Evolutionary conservation across 1,140 invertebrate genomes (phyloP), one percentile per base, ranked within the genome.

Genomic region (Campoletis sonorensis): DNA sequence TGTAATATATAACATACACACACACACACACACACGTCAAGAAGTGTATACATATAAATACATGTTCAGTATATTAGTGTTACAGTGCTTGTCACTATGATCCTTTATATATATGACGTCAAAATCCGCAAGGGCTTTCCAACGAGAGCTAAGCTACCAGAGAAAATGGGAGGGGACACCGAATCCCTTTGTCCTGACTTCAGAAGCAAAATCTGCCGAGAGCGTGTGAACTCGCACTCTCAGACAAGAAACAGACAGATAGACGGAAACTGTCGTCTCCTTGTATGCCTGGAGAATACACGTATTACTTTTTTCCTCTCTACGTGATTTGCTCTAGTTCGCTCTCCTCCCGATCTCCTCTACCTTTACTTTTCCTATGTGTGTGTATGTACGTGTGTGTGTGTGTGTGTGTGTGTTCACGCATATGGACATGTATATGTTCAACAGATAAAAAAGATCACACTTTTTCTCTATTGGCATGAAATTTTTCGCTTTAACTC

Each of bases 171-270:
- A 81, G 77, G 79, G 80, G 79, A 58, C 81, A 73, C 82, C 71
- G 77, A 82, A 79, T 76, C 40, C 78, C 83, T 84, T 84, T 84
- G 83, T 84, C 79, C 23, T 71, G 75, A 76, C 80, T 82, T 21
- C 16, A 26, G 73, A 77, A 54, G 26, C 15, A 77, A 54, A 77
- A 61, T 77, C 73, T 64, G 18, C 54, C 26, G 37, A 61, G 67
- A 80, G 76, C 82, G 82, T 84, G 83, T 81, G 73, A 84, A 84
- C 80, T 82, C 73, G 83, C 81, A 75, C 83, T 82, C 23, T 75
- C 67, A 71, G 40, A 73, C 40, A 45, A 45, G 40, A 45, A 45
- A 45, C 76, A 73, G 40, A 54, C 77, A 75, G 68, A 72, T 51
- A 33, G 78, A 75, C 51, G 5, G 70, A 72, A 75, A 75, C 54